Evolutionary conservation across 1,140 invertebrate genomes (phyloP), one percentile per base, ranked within the genome.

Genomic region (Zaprionus tsacasi): DNA sequence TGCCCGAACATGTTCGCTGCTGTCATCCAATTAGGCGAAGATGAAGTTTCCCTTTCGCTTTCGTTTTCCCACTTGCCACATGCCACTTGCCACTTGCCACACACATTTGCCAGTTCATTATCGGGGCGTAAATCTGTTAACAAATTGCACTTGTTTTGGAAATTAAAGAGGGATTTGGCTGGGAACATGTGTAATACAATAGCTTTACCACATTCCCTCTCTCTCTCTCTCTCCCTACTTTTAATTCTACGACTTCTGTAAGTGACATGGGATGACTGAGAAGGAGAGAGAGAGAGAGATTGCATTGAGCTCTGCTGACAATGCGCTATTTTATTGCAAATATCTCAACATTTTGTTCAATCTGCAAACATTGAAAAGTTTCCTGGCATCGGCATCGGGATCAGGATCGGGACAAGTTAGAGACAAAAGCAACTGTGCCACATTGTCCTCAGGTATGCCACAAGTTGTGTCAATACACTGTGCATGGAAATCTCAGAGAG

Each of bases 351-450:
- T 50, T 17, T 50, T 50, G 56, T 17, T 54, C 25, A 8, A 36
- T 33, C 15, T 40, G 30, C 33, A 55, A 35, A 71, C 48, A 36
- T 40, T 58, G 17, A 50, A 54, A 59, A 40, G 61, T 52, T 58
- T 71, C 36, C 27, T 25, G 2, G 21, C 21, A 21, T 21, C 21
- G 2, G 21, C 21, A 21, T 21, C 21, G 21, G 21, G 21, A 21
- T 21, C 43, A 17, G 27, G 27, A 30, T 55, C 58, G 15, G 45
- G 25, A 25, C 36, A 81, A 85, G 65, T 78, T 80, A 81, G 78
- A 85, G 82, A 85, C 82, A 85, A 85, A 70, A 67, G 70, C 75
- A 68, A 67, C 69, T 76, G 79, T 50, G 59, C 61, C 78, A 86
- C 57, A 78, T 69, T 81, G 82, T 86, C 60, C 76, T 58, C 21